Base-by-base conservation (phyloP, 2,113 vertebrate species). In the Halcyon senegalensis region DNA sequence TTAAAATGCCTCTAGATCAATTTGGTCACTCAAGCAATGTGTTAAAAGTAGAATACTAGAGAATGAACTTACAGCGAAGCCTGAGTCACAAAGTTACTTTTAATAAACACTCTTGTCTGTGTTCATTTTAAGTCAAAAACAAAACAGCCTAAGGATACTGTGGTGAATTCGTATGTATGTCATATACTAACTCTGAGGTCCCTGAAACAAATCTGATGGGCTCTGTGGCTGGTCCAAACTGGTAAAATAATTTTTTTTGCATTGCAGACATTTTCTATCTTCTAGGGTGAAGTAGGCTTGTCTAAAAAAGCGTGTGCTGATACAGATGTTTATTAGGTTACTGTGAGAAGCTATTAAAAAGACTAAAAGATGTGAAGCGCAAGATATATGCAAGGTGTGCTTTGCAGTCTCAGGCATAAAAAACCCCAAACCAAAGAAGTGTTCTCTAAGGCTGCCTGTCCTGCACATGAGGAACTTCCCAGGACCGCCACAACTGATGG, bases 71-170 rank as follows among this genome's bases (percentile, higher is more conserved):
- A 43, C 21, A 89, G 88, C 37, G 35, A 68, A 77, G 46, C 12
- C 48, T 62, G 82, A 48, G 73, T 28, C 0, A 0, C 50, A 46
- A 55, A 59, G 60, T 91, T 94, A 85, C 55, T 97, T 96, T 95
- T 94, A 96, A 78, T 89, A 96, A 86, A 53, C 50, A 16, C 41
- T 75, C 41, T 62, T 0, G 66, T 91, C 91, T 89, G 80, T 30
- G 67, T 58, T 91, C 90, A 90, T 93, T 95, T 93, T 87, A 93
- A 93, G 37, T 66, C 50, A 75, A 83, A 86, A 90, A 58, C 68
- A 72, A 76, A 96, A 37, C 62, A 72, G 72, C 27, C n/a, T 88
- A 37, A 73, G 76, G 68, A 48, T 84, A 28, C 17, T 10, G 67
- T 59, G 13, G 31, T 87, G 46, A n/a, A 39, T 89, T 79, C 1